Conservation (phyloP, 2,888 invertebrate genomes). For the Amblyjoppa fuscipennis region DNA sequence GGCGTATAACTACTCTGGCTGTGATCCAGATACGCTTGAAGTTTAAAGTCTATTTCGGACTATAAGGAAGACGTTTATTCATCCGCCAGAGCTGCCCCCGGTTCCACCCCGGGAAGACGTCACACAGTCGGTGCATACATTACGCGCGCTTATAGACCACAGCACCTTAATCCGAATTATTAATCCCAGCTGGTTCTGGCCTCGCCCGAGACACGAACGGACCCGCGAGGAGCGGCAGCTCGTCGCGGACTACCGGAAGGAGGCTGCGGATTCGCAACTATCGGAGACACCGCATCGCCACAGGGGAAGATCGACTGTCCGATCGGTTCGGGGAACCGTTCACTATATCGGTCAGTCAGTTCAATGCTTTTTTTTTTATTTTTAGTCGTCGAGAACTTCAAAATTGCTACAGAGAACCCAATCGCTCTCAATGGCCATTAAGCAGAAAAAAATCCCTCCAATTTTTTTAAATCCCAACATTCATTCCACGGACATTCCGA, state of each 20-base stretch:
- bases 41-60: constrained; percentile 84
- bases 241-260: constrained; percentile 27
- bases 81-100: constrained; percentile 73
- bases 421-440: too few relatives aligned
- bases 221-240: constrained; percentile 43
- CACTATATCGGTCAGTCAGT: not conserved
- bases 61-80: constrained; percentile 85
- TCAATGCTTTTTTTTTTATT: too few relatives aligned
- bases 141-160: constrained; percentile 35
- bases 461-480: too few relatives aligned
- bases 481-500: too few relatives aligned
- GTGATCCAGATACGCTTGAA: constrained; percentile 82
- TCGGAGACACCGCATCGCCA: constrained; percentile 3
- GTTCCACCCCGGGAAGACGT: constrained; percentile 80
- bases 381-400: too few relatives aligned
- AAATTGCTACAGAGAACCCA: too few relatives aligned
- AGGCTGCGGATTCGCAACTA: constrained; percentile 33
- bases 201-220: constrained; percentile 40
- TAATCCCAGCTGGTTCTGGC: constrained; percentile 58
- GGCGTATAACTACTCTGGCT: constrained; percentile 78
- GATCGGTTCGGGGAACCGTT: not conserved
- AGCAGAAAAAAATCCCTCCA: too few relatives aligned
- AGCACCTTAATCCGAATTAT: constrained; percentile 64
- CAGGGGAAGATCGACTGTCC: not conserved
- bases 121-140: constrained; percentile 66